phyloP scores from a whole-genome alignment of 2,888 invertebrate species.

The Cenopis cana region DNA sequence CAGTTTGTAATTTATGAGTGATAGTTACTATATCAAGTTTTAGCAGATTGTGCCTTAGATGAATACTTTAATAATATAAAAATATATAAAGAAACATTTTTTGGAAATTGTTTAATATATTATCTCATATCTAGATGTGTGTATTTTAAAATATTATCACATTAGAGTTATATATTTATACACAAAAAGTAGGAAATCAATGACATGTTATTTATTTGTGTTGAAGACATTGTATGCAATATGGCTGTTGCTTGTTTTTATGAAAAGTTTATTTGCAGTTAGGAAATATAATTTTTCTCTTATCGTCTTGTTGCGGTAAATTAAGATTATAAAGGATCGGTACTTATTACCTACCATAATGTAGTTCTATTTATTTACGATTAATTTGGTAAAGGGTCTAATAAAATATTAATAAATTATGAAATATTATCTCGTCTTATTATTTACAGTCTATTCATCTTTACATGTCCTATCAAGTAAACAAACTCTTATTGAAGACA shows the following conservation, averaged over 20 bases:
- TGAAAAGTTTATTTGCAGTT: constrained; percentile 78
- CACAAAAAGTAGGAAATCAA: constrained; percentile 53
- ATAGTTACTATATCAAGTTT: constrained; percentile 74
- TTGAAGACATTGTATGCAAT: constrained; percentile 66
- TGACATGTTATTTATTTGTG: constrained; percentile 61
- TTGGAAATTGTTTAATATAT: constrained; percentile 59
- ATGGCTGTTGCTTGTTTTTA: constrained; percentile 81
- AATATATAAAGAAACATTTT: constrained; percentile 51
- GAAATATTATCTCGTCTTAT: constrained; percentile 62
- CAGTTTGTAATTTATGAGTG: constrained; percentile 71
- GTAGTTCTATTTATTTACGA: constrained; percentile 84
- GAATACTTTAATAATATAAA: constrained; percentile 61
- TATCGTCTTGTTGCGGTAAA: constrained; percentile 66
- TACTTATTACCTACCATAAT: constrained; percentile 82
- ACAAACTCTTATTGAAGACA: too few relatives aligned
- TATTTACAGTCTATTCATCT: too few relatives aligned
- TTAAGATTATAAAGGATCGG: constrained; percentile 72
- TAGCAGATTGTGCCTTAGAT: constrained; percentile 83
- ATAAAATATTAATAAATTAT: constrained; percentile 84
- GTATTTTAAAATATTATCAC: constrained; percentile 66
- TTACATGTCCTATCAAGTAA: too few relatives aligned
- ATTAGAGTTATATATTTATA: constrained; percentile 59
- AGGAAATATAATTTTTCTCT: constrained; percentile 60
- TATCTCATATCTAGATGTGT: constrained; percentile 66
- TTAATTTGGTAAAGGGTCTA: constrained; percentile 86